These are phyloP conservation scores for Microdon myrmicae DNA, from an alignment of 2,888 invertebrate species.

Conservation along the genomic window DNA sequence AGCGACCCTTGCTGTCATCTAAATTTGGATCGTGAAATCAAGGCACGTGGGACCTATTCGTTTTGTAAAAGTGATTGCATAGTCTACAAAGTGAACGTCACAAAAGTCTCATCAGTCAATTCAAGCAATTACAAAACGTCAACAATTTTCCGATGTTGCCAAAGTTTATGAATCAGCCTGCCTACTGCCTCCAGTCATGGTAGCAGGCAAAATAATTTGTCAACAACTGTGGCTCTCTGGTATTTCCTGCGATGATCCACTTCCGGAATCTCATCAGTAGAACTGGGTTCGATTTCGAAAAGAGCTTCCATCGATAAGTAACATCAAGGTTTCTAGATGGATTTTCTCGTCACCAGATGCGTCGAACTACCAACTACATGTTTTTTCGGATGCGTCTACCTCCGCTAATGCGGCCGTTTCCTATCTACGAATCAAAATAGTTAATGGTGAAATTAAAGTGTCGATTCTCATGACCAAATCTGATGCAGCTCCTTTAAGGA, in stretches of 20 bases:
- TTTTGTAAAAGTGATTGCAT: not conserved
- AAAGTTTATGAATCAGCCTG: conserved; percentile 17
- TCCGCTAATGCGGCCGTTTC: conserved; percentile 27
- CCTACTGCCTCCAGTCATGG: conserved; percentile 10
- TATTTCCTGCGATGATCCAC: conserved; percentile 6
- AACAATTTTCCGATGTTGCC: conserved; percentile 8
- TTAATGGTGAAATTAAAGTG: conserved; percentile 4
- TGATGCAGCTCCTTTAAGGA: conserved; percentile 19
- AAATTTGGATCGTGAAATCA: conserved; percentile 2
- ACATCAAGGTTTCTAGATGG: conserved; percentile 11
- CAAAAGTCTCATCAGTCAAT: not conserved
- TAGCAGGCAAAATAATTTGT: conserved; percentile 17
- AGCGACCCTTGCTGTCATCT: conserved; percentile 1
- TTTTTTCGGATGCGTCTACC: conserved; percentile 20
- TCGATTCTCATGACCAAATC: conserved; percentile 24
- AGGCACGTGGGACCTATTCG: conserved; percentile 14
- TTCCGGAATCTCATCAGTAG: conserved; percentile 3
- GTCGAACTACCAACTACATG: conserved; percentile 5
- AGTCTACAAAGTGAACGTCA: conserved; percentile 10
- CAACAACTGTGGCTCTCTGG: conserved; percentile 14
- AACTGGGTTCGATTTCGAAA: conserved; percentile 14
- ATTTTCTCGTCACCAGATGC: conserved; percentile 6
- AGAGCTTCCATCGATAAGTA: not conserved
- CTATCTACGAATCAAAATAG: conserved; percentile 17
- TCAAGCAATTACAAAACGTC: conserved; percentile 9